These are phyloP conservation scores for Otus scops DNA, from an alignment of 2,797 vertebrate genomes.

Conservation along the genomic window DNA sequence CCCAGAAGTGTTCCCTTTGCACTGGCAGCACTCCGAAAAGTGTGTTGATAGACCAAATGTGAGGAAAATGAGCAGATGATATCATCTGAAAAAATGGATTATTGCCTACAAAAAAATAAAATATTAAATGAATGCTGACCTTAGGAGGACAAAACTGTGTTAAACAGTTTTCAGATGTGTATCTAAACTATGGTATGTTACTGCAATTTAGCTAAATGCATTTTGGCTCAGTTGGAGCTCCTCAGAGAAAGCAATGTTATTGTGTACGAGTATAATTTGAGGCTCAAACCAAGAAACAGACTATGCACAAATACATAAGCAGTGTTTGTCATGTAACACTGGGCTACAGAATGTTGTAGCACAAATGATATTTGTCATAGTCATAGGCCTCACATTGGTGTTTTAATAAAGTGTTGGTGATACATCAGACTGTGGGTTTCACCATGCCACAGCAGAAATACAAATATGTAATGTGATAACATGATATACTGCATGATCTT, in stretches of 20 bases:
- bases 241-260: neutral
- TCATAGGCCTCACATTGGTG: neutral
- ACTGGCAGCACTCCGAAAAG: neutral
- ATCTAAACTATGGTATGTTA: neutral
- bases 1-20: neutral
- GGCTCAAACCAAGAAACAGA: neutral
- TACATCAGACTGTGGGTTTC: neutral
- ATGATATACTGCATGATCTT: neutral
- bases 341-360: neutral
- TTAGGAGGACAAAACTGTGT: neutral
- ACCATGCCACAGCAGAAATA: neutral
- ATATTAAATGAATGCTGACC: neutral
- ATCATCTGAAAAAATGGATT: neutral
- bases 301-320: neutral
- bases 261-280: neutral
- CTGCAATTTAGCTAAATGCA: neutral
- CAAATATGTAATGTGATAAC: neutral
- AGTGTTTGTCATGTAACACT: neutral
- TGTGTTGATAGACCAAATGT: neutral
- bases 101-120: neutral
- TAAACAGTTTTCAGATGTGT: constrained; percentile 21
- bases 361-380: neutral
- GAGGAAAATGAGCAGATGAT: constrained; percentile 8
- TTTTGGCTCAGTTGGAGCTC: neutral
- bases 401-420: neutral